These are phyloP conservation scores for Chymomyza caudatula DNA, from an alignment of 2,888 invertebrate genomes.

Conservation along the genomic window DNA sequence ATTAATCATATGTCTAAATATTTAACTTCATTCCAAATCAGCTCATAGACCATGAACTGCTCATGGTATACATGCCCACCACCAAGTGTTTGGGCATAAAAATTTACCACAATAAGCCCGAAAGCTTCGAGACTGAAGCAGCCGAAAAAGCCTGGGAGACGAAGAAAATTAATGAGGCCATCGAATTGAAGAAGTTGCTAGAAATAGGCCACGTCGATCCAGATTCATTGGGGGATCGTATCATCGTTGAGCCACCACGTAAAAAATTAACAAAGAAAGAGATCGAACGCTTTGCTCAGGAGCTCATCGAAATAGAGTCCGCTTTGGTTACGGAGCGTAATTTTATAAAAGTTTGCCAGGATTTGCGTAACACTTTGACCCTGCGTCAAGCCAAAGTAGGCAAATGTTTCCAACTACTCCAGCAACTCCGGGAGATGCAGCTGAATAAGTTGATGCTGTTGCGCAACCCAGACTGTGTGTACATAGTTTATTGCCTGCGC, in stretches of 20 bases:
- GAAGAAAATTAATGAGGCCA: slow-evolving; percentile 81
- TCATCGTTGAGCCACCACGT: slow-evolving; percentile 81
- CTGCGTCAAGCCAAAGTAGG: slow-evolving; percentile 83
- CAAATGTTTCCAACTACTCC: slow-evolving; percentile 84
- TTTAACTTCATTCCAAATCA: slow-evolving; percentile 1
- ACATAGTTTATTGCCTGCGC: slow-evolving; percentile 87
- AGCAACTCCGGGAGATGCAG: slow-evolving; percentile 79
- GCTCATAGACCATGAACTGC: slow-evolving; percentile 78
- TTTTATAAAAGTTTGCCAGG: slow-evolving; percentile 72
- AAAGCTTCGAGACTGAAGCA: slow-evolving; percentile 81
- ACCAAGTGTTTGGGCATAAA: slow-evolving; percentile 84
- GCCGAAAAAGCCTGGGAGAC: slow-evolving; percentile 83
- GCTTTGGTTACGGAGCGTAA: slow-evolving; percentile 73
- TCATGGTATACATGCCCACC: slow-evolving; percentile 82
- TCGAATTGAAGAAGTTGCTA: slow-evolving; percentile 82
- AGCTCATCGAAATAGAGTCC: slow-evolving; percentile 74
- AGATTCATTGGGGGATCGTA: slow-evolving; percentile 80
- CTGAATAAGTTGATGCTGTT: slow-evolving; percentile 86
- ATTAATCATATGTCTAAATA: not conserved
- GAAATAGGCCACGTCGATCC: slow-evolving; percentile 82
- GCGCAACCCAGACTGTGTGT: slow-evolving; percentile 88
- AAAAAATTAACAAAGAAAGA: slow-evolving; percentile 69
- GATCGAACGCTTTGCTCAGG: slow-evolving; percentile 70
- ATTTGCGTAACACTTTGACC: slow-evolving; percentile 76
- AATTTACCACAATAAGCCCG: slow-evolving; percentile 81